Conservation (phyloP, 2,888 invertebrate genomes). For the Tholera decimalis region DNA sequence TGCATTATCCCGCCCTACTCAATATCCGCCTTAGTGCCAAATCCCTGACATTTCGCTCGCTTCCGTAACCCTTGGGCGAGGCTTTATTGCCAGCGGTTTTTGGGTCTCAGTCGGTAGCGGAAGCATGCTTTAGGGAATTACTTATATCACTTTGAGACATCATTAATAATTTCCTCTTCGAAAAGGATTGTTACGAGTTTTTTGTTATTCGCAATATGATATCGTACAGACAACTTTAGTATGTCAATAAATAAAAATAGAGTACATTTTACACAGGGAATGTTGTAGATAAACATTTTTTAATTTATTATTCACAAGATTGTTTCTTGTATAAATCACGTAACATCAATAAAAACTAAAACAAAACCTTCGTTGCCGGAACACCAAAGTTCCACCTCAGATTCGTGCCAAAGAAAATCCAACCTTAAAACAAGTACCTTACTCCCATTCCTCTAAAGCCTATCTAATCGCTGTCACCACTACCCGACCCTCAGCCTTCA, state of each 20-base stretch:
- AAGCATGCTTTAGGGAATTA: too few species aligned
- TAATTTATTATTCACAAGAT: too few species aligned
- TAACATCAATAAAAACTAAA: constrained; percentile 9
- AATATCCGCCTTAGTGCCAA: constrained; percentile 71
- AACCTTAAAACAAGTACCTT: constrained; percentile 37
- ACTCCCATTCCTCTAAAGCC: constrained; percentile 40
- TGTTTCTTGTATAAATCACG: constrained; percentile 7
- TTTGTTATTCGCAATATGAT: too few species aligned
- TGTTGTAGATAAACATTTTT: too few species aligned
- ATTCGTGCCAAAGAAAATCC: constrained; percentile 20
- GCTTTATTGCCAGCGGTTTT: constrained; percentile 44
- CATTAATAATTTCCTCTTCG: too few species aligned
- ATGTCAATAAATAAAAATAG: too few species aligned
- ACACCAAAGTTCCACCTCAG: constrained; percentile 8
- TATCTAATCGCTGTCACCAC: constrained; percentile 54
- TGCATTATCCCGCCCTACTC: constrained; percentile 63
- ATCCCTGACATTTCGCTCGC: constrained; percentile 86
- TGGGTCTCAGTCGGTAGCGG: constrained; percentile 14
- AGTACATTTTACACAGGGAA: too few species aligned
- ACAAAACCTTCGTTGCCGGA: constrained; percentile 21
- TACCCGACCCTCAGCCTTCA: constrained; percentile 68
- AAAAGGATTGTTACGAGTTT: too few species aligned
- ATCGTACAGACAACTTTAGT: too few species aligned
- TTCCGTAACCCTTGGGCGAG: constrained; percentile 77
- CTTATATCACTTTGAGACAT: too few species aligned